Percentiles rank a stretch among this genome's conserved stretches.
Conservation (phyloP, 2,888 invertebrate species). For the Belgica antarctica region DNA sequence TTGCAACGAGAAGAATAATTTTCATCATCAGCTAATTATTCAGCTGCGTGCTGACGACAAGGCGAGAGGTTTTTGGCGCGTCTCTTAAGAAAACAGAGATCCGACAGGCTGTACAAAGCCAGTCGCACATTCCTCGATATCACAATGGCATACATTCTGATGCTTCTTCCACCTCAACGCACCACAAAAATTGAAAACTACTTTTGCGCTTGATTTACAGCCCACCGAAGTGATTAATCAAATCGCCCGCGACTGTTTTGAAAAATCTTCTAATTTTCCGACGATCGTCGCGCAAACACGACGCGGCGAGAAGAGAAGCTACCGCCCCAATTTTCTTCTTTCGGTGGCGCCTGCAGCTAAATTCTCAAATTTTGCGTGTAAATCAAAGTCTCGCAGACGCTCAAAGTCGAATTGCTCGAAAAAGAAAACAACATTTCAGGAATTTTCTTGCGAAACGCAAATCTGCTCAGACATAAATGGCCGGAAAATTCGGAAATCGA, state of each 20-base stretch:
- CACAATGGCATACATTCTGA: constrained; percentile 18
- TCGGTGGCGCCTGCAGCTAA: not conserved
- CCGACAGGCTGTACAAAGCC: not conserved
- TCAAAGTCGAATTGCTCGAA: not conserved
- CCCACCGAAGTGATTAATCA: constrained; percentile 14
- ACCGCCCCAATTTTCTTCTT: too few species aligned
- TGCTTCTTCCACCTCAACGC: not conserved
- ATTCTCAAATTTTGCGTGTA: constrained; percentile 2
- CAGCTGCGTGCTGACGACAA: too few species aligned
- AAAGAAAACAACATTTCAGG: not conserved
- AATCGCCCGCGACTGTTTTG: not conserved
- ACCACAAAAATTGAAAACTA: constrained; percentile 33
- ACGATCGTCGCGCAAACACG: not conserved
- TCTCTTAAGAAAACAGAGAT: not conserved
- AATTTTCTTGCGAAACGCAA: constrained; percentile 10
- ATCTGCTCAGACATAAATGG: too few species aligned
- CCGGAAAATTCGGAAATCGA: not conserved
- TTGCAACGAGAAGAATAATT: not conserved
- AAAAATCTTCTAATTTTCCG: constrained; percentile 6
- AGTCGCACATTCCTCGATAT: not conserved
- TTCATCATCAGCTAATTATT: not conserved
- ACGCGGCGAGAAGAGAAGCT: too few species aligned
- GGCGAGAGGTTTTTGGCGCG: not conserved
- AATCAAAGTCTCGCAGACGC: constrained; percentile 3
- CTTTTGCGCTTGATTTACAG: constrained; percentile 13